These are phyloP conservation scores for Octodon degus DNA, from an alignment of 2,113 vertebrate species.

Conservation along the genomic window DNA sequence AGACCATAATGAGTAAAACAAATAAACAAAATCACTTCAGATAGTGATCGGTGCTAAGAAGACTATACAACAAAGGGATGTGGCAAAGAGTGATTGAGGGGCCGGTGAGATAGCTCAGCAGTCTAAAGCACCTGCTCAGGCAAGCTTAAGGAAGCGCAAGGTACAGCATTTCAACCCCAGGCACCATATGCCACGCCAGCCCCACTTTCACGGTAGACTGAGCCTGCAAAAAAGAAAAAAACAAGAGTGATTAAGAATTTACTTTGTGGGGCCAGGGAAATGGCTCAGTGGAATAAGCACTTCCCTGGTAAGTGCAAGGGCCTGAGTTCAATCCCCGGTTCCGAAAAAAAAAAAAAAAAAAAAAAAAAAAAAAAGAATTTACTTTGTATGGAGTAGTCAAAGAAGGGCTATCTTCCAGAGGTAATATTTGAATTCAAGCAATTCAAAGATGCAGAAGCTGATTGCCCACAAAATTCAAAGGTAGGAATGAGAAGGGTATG, in stretches of 20 bases:
- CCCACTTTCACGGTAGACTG: no score
- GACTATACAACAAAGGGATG: background rate
- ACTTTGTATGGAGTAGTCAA: background rate
- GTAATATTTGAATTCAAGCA: slow-evolving; percentile 13
- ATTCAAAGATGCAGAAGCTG: background rate
- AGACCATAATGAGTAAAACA: slow-evolving; percentile 26
- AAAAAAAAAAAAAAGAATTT: background rate
- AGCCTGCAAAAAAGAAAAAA: no score
- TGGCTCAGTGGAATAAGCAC: no score
- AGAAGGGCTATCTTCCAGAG: background rate
- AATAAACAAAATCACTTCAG: slow-evolving; percentile 39
- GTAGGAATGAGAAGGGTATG: background rate
- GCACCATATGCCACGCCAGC: no score
- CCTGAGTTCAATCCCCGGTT: no score
- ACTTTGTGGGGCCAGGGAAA: no score
- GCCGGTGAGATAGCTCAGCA: no score
- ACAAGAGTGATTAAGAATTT: background rate
- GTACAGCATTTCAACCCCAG: no score
- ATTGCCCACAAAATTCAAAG: background rate
- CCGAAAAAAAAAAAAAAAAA: no score
- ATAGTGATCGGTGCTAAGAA: background rate
- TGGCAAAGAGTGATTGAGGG: background rate
- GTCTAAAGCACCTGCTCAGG: no score
- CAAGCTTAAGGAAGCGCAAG: no score
- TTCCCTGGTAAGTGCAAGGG: no score